A percentile compares a stretch with the other conserved stretches of the same genome.
Evolutionary conservation across 2,797 vertebrate species (phyloP).

Genomic region (Brachymystax lenok): DNA sequence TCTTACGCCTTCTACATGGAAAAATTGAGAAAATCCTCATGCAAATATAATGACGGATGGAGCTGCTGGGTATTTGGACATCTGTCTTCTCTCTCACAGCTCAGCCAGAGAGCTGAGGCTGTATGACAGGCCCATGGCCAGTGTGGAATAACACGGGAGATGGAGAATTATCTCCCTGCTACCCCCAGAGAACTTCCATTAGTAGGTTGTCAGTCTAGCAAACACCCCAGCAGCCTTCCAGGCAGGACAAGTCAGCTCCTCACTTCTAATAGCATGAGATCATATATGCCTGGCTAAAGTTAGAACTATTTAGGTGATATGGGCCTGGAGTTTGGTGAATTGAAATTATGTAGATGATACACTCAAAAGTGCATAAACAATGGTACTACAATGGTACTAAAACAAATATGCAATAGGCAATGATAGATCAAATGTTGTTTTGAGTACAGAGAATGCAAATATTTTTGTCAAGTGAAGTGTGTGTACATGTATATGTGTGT

Average conservation of each 20-base stretch:
- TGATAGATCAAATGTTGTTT: neutral
- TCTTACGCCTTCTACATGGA: neutral
- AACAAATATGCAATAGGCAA: conserved; percentile 19
- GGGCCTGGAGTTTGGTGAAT: conserved; percentile 46
- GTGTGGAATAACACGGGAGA: conserved; percentile 58
- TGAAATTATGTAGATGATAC: conserved; percentile 57
- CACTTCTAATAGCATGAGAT: conserved; percentile 61
- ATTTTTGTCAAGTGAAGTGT: neutral
- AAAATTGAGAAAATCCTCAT: conserved; percentile 35
- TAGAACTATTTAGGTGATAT: conserved; percentile 44
- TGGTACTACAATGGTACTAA: too few species aligned
- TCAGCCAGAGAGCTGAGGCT: conserved; percentile 52
- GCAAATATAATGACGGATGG: conserved; percentile 65
- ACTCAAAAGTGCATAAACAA: conserved; percentile 12
- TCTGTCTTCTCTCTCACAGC: conserved; percentile 68
- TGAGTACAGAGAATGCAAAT: neutral
- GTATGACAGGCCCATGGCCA: conserved; percentile 61
- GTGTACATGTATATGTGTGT: neutral
- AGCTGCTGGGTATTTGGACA: conserved; percentile 72
- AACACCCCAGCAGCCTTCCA: conserved; percentile 59
- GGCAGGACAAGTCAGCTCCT: conserved; percentile 55
- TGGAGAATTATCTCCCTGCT: conserved; percentile 54
- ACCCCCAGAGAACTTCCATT: conserved; percentile 69
- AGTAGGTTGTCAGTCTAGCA: conserved; percentile 70
- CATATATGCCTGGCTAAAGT: conserved; percentile 67